Percentiles rank a stretch among this genome's conserved stretches.
Conservation (phyloP, 2,888 invertebrate species). For the Acrobasis repandana region DNA sequence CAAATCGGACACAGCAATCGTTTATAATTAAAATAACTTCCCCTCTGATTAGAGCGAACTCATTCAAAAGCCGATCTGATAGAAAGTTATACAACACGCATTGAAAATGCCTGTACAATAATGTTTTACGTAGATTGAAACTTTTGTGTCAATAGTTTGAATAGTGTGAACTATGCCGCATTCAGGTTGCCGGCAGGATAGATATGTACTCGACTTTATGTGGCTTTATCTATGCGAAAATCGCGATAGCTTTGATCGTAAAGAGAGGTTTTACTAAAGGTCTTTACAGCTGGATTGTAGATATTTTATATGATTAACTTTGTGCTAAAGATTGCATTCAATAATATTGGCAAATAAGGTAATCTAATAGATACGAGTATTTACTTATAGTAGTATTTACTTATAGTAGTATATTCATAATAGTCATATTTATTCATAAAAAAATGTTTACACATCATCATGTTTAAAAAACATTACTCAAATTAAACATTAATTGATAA, state of each 20-base stretch:
- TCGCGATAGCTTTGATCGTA: conserved; percentile 17
- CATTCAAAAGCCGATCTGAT: background rate
- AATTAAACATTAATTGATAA: too few relatives aligned
- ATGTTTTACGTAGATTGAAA: conserved; percentile 41
- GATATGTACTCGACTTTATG: background rate
- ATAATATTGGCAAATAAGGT: too few relatives aligned
- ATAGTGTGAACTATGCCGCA: conserved; percentile 11
- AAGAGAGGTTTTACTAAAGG: conserved; percentile 2
- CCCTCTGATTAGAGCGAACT: background rate
- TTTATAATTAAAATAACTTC: background rate
- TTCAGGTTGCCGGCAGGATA: conserved; percentile 1
- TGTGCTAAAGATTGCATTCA: background rate
- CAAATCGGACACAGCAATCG: too few relatives aligned
- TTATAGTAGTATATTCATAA: too few relatives aligned
- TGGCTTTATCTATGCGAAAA: conserved; percentile 11
- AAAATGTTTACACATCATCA: too few relatives aligned
- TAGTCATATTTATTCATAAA: too few relatives aligned
- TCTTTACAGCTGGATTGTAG: conserved; percentile 2
- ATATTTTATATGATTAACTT: background rate
- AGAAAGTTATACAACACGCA: background rate
- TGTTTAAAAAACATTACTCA: too few relatives aligned
- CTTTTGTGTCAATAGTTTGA: conserved; percentile 18
- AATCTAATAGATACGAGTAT: too few relatives aligned
- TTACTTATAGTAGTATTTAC: too few relatives aligned
- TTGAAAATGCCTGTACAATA: conserved; percentile 41